A percentile compares a stretch with the other conserved stretches of the same genome.
phyloP scores from a whole-genome alignment of 1,140 invertebrate genomes.

The Philaenus spumarius region DNA sequence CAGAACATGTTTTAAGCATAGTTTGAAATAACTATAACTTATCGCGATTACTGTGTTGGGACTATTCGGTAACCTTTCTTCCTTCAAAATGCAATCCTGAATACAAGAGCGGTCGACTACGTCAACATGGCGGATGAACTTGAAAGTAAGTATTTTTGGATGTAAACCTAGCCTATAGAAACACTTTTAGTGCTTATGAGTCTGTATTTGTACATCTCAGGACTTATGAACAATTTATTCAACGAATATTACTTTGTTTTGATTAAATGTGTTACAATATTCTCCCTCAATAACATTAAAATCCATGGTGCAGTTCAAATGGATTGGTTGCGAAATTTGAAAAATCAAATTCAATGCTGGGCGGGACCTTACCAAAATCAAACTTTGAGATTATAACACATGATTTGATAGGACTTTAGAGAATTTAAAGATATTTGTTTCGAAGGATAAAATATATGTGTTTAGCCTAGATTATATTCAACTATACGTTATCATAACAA shows the following conservation, averaged over 20 bases:
- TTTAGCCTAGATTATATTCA: background rate
- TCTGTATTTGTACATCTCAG: background rate
- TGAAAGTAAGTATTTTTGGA: constrained; percentile 30
- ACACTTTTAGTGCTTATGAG: constrained; percentile 10
- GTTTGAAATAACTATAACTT: too few species aligned
- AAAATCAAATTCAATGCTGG: constrained; percentile 12
- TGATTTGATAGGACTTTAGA: background rate
- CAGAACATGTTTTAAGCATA: too few species aligned
- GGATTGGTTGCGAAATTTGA: constrained; percentile 4
- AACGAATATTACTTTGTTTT: background rate
- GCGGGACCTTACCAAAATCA: background rate
- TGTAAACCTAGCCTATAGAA: constrained; percentile 8
- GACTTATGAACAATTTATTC: background rate
- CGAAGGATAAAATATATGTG: background rate
- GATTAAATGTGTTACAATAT: background rate
- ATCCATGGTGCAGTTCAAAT: constrained; percentile 1
- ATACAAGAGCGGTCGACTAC: constrained; percentile 15
- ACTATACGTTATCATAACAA: background rate
- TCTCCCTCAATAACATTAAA: background rate
- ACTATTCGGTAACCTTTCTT: too few species aligned
- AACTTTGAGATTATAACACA: background rate
- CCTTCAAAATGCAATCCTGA: too few species aligned
- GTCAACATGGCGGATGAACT: constrained; percentile 34
- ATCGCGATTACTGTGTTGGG: too few species aligned
- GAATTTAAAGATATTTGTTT: background rate